Evolutionary conservation across 2,888 invertebrate species (phyloP), one percentile per base, ranked within the genome.

Genomic region (Diaprepes abbreviatus): DNA sequence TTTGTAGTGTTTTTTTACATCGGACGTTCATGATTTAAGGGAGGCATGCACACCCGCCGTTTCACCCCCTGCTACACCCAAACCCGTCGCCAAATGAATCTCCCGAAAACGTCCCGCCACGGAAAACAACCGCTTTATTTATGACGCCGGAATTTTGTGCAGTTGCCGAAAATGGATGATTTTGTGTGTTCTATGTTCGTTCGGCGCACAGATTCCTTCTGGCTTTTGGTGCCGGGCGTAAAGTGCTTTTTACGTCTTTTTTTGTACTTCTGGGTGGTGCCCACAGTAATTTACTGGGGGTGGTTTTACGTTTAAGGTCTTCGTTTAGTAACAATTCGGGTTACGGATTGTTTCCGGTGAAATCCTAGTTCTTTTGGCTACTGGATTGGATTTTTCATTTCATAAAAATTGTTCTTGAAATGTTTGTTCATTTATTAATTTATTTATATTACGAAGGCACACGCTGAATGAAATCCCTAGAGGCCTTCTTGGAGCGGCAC

Each of bases 1-100:
- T 45, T 14, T 38, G 17, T 21, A 6, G 12, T n/a, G 19, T 38
- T 21, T 54, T 54, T 31, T 54, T 19, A 50, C 9, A 28, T 28
- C 14, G 28, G 28, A 50, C 52, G 38, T 12, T 36, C 35, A 28
- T 52, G 38, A 63, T 52, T 38, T 52, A 52, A 63, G 16, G 31
- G 54, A 45, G 33, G 2, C 17, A 19, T 12, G 36, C 35, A 38
- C 52, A 28, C 43, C 33, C 54, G 12, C 33, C 54, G 12, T 28
- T 19, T 31, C 9, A 28, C 9, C 40, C 19, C 28, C 10, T 3
- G 63, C 36, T 14, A 19, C 54, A 28, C 54, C 55, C 64, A 52
- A 55, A 36, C 48, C 64, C 71, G 71, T 71, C 71, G 71, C 71
- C 71, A 71, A 71, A 71, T 71, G 71, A 71, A 71, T 71, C 71